Evolutionary conservation across 2,888 invertebrate genomes (phyloP).

Genomic region (Trypoxylon attenuatum): DNA sequence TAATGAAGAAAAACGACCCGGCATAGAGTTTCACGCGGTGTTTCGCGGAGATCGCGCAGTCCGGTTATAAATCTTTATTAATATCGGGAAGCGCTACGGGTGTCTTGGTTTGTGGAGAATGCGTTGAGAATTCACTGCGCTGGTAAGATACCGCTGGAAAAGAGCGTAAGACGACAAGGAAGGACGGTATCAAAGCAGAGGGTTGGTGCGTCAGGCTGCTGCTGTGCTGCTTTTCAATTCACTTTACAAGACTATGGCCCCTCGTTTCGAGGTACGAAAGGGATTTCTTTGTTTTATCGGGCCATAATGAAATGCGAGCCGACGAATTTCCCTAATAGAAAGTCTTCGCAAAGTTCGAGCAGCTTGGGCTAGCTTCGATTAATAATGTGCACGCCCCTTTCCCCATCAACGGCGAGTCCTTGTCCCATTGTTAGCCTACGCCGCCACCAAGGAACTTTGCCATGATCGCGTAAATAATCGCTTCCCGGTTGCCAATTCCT

Average conservation of each 20-base stretch:
- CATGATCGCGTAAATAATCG: constrained; percentile 38
- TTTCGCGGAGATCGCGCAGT: neutral
- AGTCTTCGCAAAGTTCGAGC: constrained; percentile 2
- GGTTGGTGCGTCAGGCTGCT: constrained; percentile 15
- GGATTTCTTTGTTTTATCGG: constrained; percentile 51
- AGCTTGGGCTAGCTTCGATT: neutral
- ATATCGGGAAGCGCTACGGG: constrained; percentile 17
- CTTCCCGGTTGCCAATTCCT: constrained; percentile 18
- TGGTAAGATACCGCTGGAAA: constrained; percentile 8
- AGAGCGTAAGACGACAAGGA: constrained; percentile 4
- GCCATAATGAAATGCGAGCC: constrained; percentile 55
- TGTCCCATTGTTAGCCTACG: neutral
- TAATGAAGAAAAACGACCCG: constrained; percentile 34
- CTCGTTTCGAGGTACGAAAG: constrained; percentile 27
- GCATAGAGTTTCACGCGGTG: neutral
- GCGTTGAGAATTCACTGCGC: constrained; percentile 12
- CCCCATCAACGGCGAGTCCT: constrained; percentile 11
- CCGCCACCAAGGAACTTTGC: constrained; percentile 9
- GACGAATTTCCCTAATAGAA: constrained; percentile 53
- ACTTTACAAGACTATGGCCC: constrained; percentile 33
- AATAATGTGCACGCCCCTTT: constrained; percentile 14
- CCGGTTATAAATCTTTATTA: constrained; percentile 39
- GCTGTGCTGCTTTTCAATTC: constrained; percentile 48
- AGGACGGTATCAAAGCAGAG: constrained; percentile 1
- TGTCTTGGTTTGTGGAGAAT: constrained; percentile 29